A percentile compares a stretch with the other conserved stretches of the same genome.
These are phyloP conservation scores for Mactra quadrangularis DNA, from an alignment of 1,140 invertebrate genomes.

Conservation along the genomic window DNA sequence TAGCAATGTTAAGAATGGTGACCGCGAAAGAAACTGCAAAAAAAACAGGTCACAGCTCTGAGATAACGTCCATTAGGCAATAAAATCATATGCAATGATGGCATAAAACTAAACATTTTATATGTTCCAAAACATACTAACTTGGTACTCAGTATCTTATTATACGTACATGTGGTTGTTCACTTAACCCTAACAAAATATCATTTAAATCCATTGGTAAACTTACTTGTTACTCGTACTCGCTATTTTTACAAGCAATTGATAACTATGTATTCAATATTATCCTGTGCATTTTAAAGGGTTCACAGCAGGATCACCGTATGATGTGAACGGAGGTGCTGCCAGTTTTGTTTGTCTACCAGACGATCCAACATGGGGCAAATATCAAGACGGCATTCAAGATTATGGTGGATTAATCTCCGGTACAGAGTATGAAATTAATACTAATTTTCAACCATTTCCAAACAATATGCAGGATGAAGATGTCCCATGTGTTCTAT, in stretches of 20 bases:
- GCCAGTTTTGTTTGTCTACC: conserved; percentile 35
- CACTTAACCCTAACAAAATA: too few relatives aligned
- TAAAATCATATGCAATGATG: too few relatives aligned
- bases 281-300: not conserved
- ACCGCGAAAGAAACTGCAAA: too few relatives aligned
- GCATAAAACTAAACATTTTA: too few relatives aligned
- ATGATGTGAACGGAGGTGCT: conserved; percentile 2
- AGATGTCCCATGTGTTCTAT: conserved; percentile 17
- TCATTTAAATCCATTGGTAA: too few relatives aligned
- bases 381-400: not conserved
- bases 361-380: conserved; percentile 34
- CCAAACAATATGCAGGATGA: not conserved
- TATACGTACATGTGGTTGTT: too few relatives aligned
- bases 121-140: too few relatives aligned
- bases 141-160: too few relatives aligned
- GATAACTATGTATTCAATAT: not conserved
- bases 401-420: not conserved
- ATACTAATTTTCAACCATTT: conserved; percentile 8
- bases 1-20: too few relatives aligned
- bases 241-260: not conserved
- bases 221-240: too few relatives aligned
- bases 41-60: too few relatives aligned
- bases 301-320: conserved; percentile 15
- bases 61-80: too few relatives aligned
- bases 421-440: conserved; percentile 32